phyloP scores from a whole-genome alignment of 2,113 vertebrate genomes.

The Clarias macrocephalus region DNA sequence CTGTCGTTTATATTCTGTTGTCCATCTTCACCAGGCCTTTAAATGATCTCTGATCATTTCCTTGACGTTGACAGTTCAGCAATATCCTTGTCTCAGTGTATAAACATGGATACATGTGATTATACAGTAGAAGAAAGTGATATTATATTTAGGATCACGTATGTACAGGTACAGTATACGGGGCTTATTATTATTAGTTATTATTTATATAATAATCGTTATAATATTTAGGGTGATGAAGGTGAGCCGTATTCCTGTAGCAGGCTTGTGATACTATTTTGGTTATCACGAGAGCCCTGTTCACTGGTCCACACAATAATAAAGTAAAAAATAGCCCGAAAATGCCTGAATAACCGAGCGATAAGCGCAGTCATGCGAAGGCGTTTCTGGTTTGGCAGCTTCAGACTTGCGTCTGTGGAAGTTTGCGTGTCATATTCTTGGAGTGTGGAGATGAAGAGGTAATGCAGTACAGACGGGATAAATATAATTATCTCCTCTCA shows the following conservation, averaged over 20 bases:
- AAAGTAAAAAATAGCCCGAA: too few species aligned
- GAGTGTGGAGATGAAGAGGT: background rate
- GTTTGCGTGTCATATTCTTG: background rate
- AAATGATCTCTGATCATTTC: too few species aligned
- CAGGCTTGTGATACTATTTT: background rate
- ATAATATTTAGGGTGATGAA: background rate
- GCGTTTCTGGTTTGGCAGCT: background rate
- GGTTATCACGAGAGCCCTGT: background rate
- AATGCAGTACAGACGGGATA: conserved; percentile 2
- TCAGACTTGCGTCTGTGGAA: background rate
- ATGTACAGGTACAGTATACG: too few species aligned
- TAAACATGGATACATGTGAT: too few species aligned
- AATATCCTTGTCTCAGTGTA: too few species aligned
- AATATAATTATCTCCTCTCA: conserved; percentile 23
- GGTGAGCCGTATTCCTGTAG: background rate
- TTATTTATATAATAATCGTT: background rate
- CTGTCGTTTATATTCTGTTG: too few species aligned
- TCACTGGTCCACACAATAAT: background rate
- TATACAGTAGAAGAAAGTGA: too few species aligned
- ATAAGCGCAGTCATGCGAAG: background rate
- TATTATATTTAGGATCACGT: too few species aligned
- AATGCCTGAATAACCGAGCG: too few species aligned
- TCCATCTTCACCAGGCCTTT: too few species aligned
- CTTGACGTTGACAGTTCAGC: too few species aligned
- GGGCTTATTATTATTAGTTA: background rate